These are phyloP conservation scores for Mnemiopsis leidyi DNA, from an alignment of 37 sponge, comb jelly and placozoan species.

Conservation along the genomic window DNA sequence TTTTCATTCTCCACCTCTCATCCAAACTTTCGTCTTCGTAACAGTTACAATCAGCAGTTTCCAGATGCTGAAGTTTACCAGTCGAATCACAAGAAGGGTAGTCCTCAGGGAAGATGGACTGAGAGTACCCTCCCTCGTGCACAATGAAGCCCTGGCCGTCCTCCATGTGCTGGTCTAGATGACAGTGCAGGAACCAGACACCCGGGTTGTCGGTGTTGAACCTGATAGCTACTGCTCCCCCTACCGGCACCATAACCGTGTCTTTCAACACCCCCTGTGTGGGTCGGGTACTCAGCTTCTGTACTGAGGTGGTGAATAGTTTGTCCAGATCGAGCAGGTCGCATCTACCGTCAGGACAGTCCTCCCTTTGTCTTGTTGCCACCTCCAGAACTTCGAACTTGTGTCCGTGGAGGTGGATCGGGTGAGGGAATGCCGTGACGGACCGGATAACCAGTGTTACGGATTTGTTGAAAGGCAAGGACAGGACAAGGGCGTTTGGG, in stretches of 20 bases:
- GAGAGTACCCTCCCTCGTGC: constrained; percentile 24
- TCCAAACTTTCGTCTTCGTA: background rate
- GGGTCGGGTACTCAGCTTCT: background rate
- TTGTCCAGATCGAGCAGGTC: background rate
- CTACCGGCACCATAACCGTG: constrained; percentile 83
- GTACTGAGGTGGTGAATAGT: background rate
- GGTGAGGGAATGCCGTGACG: background rate
- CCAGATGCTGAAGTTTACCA: background rate
- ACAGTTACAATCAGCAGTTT: background rate
- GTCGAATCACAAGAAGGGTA: background rate
- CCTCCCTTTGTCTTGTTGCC: background rate
- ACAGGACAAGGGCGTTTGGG: background rate
- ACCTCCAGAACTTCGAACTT: constrained; percentile 36
- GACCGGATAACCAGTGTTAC: background rate
- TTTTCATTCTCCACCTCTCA: background rate
- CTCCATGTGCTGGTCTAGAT: constrained; percentile 75
- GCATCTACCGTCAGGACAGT: background rate
- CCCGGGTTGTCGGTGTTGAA: constrained; percentile 85
- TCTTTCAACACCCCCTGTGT: constrained; percentile 70
- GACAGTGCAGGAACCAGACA: constrained; percentile 91
- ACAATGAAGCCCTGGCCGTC: constrained; percentile 67
- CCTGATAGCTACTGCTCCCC: constrained; percentile 80
- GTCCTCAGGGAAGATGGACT: background rate
- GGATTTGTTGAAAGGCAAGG: background rate
- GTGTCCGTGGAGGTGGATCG: constrained; percentile 33